Conservation (phyloP, 1,140 invertebrate species). For the Atta colombica region DNA sequence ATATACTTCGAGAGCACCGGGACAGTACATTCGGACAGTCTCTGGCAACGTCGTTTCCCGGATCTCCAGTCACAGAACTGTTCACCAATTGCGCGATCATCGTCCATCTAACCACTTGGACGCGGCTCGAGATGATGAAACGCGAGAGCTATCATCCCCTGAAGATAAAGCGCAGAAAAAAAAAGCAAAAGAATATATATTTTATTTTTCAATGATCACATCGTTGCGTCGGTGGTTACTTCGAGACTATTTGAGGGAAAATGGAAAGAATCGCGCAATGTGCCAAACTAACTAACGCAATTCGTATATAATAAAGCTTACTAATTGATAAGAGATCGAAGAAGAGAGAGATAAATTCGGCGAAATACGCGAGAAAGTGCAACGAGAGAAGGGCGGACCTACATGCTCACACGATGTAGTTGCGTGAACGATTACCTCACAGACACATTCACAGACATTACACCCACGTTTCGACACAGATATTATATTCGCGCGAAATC, state of each 20-base stretch:
- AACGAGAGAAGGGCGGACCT: conserved; percentile 35
- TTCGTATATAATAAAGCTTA: conserved; percentile 35
- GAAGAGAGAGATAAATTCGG: neutral
- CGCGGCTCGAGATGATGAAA: neutral
- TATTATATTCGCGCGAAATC: conserved; percentile 23
- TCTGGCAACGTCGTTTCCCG: conserved; percentile 18
- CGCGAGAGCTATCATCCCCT: neutral
- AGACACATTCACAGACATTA: conserved; percentile 27
- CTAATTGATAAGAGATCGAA: conserved; percentile 31
- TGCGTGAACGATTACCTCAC: conserved; percentile 61
- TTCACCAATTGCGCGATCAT: conserved; percentile 48
- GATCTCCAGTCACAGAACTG: neutral
- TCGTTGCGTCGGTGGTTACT: conserved; percentile 4
- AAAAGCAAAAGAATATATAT: conserved; percentile 2
- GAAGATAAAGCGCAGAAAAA: neutral
- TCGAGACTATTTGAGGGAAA: neutral
- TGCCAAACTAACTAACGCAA: conserved; percentile 55
- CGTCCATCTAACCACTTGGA: neutral
- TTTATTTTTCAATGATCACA: conserved; percentile 39
- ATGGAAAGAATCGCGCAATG: conserved; percentile 35
- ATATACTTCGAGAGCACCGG: conserved; percentile 12
- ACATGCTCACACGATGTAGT: conserved; percentile 47
- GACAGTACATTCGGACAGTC: neutral
- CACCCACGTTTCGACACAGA: neutral
- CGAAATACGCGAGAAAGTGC: neutral